Evolutionary conservation across 2,888 invertebrate species (phyloP).

Genomic region (Ochropleura plecta): DNA sequence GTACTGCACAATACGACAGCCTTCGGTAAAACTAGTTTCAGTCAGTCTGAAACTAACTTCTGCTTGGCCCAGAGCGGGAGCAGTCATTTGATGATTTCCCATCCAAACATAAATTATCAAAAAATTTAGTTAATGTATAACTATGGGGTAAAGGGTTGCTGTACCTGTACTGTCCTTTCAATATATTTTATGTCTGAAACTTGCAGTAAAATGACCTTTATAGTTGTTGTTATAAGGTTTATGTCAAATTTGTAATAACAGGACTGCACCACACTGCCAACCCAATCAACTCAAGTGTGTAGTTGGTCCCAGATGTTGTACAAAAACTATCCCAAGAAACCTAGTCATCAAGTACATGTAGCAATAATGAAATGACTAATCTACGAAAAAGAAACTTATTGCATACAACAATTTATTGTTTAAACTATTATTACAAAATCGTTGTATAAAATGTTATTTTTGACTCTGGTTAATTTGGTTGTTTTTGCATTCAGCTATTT

Average conservation of each 20-base stretch:
- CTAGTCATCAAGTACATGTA: not conserved
- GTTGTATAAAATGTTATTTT: not conserved
- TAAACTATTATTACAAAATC: slow-evolving; percentile 13
- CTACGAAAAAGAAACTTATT: slow-evolving; percentile 14
- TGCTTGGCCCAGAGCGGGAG: too few species aligned
- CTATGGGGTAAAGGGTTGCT: not conserved
- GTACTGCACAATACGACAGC: too few species aligned
- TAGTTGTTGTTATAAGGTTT: not conserved
- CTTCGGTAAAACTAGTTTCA: too few species aligned
- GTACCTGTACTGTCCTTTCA: not conserved
- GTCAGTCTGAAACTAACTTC: too few species aligned
- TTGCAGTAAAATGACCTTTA: not conserved
- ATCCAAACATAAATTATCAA: too few species aligned
- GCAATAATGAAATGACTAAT: not conserved
- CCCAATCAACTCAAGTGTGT: not conserved
- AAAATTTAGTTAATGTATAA: not conserved
- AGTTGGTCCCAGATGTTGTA: not conserved
- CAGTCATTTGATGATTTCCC: too few species aligned
- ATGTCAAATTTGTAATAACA: not conserved
- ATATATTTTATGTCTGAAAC: not conserved
- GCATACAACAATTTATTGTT: slow-evolving; percentile 39
- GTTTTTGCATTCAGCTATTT: slow-evolving; percentile 20
- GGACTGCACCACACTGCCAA: not conserved
- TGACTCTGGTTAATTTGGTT: slow-evolving; percentile 4
- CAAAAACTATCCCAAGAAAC: not conserved